Evolutionary conservation across 1,140 invertebrate genomes (phyloP).

Genomic region (Kradibia gibbosae): DNA sequence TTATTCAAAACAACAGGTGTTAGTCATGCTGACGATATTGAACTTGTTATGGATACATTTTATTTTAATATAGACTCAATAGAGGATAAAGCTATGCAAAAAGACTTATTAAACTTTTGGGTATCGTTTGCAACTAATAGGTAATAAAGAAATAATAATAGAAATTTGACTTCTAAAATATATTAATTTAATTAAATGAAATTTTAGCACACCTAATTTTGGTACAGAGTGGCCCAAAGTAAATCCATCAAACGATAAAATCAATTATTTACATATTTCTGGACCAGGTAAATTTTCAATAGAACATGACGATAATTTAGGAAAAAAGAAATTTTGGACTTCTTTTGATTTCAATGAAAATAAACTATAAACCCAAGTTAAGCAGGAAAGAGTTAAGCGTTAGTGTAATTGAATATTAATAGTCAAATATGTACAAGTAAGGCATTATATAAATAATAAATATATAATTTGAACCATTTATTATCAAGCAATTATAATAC

Average conservation of each 20-base stretch:
- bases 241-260: slow-evolving; percentile 62
- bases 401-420: not conserved
- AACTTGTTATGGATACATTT: slow-evolving; percentile 64
- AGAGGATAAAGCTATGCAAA: slow-evolving; percentile 69
- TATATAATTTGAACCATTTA: not conserved
- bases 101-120: slow-evolving; percentile 73
- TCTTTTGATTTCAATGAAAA: slow-evolving; percentile 75
- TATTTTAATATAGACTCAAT: slow-evolving; percentile 61
- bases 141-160: slow-evolving; percentile 59
- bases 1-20: slow-evolving; percentile 69
- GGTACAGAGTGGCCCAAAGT: slow-evolving; percentile 63
- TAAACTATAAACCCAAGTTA: slow-evolving; percentile 48
- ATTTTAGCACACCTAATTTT: slow-evolving; percentile 63
- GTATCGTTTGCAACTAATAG: slow-evolving; percentile 73
- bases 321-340: slow-evolving; percentile 74
- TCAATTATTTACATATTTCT: slow-evolving; percentile 73
- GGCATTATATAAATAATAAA: not conserved
- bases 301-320: slow-evolving; percentile 70
- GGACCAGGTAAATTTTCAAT: slow-evolving; percentile 69
- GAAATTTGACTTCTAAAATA: too few species aligned
- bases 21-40: slow-evolving; percentile 76
- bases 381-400: slow-evolving; percentile 49
- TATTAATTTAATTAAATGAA: slow-evolving; percentile 11
- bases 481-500: not conserved
- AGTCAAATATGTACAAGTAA: not conserved